These are phyloP conservation scores for Semaprochilodus insignis DNA, from an alignment of 2,797 vertebrate genomes.

Conservation along the genomic window DNA sequence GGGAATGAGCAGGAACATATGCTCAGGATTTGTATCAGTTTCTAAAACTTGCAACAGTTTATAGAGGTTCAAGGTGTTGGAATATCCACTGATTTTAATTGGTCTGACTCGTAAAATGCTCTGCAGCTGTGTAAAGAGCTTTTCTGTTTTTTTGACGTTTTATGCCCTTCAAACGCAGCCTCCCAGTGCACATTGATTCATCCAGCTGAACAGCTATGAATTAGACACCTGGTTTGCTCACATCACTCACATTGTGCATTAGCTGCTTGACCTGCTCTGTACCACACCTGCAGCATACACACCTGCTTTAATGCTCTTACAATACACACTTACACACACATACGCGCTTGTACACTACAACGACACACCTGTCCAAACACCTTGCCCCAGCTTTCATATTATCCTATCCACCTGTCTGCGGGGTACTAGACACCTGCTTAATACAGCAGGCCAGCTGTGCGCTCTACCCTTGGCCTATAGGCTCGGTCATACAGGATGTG, in stretches of 20 bases:
- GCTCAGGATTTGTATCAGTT: neutral
- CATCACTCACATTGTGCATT: slow-evolving; percentile 43
- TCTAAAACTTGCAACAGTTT: neutral
- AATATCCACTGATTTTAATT: slow-evolving; percentile 3
- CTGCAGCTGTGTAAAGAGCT: slow-evolving; percentile 1
- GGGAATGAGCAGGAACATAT: neutral
- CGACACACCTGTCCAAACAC: slow-evolving; percentile 3
- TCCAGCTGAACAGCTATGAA: slow-evolving; percentile 43
- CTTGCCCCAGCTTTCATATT: slow-evolving; percentile 7
- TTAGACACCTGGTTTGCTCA: slow-evolving; percentile 45
- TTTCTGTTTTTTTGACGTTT: neutral
- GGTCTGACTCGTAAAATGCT: neutral
- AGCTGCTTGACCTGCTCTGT: slow-evolving; percentile 29
- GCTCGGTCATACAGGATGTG: slow-evolving; percentile 18
- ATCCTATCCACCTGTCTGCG: slow-evolving; percentile 29
- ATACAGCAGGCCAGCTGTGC: slow-evolving; percentile 23
- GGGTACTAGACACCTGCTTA: slow-evolving; percentile 41
- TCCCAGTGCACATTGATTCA: slow-evolving; percentile 39
- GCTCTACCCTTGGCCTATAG: slow-evolving; percentile 28
- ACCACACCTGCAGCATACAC: slow-evolving; percentile 7
- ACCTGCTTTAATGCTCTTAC: slow-evolving; percentile 26
- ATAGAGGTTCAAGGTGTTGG: neutral
- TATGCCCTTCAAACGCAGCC: neutral
- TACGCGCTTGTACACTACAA: slow-evolving; percentile 8
- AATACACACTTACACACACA: slow-evolving; percentile 3